These are phyloP conservation scores for Polyploca ridens DNA, from an alignment of 2,888 invertebrate species.

Conservation along the genomic window DNA sequence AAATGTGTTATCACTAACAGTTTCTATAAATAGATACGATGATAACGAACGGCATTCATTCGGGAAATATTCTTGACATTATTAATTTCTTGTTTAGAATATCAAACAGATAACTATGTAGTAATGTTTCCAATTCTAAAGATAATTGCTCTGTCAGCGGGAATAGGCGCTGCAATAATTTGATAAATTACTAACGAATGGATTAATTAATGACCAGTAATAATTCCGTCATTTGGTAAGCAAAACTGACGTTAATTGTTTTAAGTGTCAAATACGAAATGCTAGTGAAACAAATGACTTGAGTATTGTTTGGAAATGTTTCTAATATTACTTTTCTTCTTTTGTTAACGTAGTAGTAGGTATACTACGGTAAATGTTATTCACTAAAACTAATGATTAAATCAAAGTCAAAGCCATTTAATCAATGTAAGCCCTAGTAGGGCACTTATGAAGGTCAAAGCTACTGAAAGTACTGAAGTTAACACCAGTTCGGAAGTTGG, in stretches of 20 bases:
- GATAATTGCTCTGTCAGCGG: conserved; percentile 1
- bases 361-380: too few species aligned
- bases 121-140: background rate
- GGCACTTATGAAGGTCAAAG: too few species aligned
- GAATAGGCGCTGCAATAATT: background rate
- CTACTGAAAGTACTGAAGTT: too few species aligned
- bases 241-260: background rate
- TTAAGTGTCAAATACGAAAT: background rate
- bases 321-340: too few species aligned
- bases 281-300: background rate
- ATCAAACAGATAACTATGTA: background rate
- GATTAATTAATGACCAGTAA: background rate
- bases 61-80: too few species aligned
- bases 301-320: background rate
- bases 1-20: too few species aligned
- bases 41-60: too few species aligned
- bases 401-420: too few species aligned
- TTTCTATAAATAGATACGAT: too few species aligned
- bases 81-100: background rate
- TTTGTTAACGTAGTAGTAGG: background rate
- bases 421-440: too few species aligned
- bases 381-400: too few species aligned
- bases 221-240: background rate
- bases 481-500: too few species aligned
- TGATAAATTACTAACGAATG: background rate